Percentiles rank a stretch among this genome's conserved stretches.
phyloP scores from a whole-genome alignment of 2,888 invertebrate genomes.

The Limnephilus rhombicus region DNA sequence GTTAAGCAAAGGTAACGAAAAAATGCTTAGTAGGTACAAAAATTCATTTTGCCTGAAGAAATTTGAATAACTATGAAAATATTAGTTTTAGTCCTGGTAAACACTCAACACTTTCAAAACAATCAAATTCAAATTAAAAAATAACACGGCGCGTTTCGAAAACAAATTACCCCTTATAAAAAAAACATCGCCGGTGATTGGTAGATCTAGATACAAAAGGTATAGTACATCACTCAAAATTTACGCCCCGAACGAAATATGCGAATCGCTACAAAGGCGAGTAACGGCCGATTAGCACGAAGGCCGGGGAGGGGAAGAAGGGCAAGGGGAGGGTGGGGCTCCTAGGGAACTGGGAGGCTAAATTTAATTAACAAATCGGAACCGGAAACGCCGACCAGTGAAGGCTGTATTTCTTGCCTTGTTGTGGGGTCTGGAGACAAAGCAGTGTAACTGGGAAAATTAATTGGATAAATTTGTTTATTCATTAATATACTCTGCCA shows the following conservation, averaged over 20 bases:
- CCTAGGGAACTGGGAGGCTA: constrained; percentile 40
- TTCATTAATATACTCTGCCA: neutral
- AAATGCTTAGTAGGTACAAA: too few species aligned
- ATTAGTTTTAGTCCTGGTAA: neutral
- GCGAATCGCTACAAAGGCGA: constrained; percentile 42
- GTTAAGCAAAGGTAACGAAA: too few species aligned
- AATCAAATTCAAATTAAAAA: neutral
- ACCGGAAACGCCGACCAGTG: constrained; percentile 61
- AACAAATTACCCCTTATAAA: constrained; percentile 1
- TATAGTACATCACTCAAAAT: constrained; percentile 33
- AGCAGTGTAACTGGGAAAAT: constrained; percentile 22
- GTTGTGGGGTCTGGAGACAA: constrained; percentile 24
- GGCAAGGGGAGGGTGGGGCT: neutral
- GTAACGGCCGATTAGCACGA: constrained; percentile 62
- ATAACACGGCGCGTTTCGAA: neutral
- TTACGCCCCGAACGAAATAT: constrained; percentile 27
- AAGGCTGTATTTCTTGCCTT: constrained; percentile 57
- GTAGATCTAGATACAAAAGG: constrained; percentile 7
- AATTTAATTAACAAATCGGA: constrained; percentile 65
- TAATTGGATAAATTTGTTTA: neutral
- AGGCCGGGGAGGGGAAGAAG: constrained; percentile 7
- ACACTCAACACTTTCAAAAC: neutral
- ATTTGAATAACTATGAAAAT: neutral
- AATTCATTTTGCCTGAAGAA: too few species aligned
- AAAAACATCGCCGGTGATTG: neutral